Evolutionary conservation across 2,888 invertebrate genomes (phyloP).

Genomic region (Parnassius glacialis): DNA sequence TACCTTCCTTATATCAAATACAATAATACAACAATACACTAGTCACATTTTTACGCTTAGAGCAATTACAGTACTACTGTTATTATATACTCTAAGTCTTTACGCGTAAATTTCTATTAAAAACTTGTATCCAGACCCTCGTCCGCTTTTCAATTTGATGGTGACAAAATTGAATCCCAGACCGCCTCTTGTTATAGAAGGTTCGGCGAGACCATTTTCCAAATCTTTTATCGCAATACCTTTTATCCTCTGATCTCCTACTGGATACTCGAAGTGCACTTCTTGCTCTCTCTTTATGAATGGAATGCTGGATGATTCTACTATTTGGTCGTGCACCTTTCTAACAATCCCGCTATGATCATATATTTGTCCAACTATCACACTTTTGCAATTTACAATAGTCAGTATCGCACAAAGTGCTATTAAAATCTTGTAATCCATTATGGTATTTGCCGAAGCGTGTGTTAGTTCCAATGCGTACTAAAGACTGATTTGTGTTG

Average conservation of each 20-base stretch:
- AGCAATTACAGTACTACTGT: too few species aligned
- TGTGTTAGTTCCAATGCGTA: conserved; percentile 9
- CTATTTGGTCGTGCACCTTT: conserved; percentile 51
- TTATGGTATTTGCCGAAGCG: conserved; percentile 8
- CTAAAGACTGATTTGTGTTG: conserved; percentile 17
- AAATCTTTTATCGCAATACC: conserved; percentile 68
- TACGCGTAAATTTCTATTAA: conserved; percentile 66
- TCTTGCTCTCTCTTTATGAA: conserved; percentile 55
- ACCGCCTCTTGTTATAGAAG: conserved; percentile 66
- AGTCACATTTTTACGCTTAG: too few species aligned
- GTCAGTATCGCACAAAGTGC: conserved; percentile 37
- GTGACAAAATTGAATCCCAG: conserved; percentile 61
- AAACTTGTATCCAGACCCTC: conserved; percentile 62
- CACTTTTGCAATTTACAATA: conserved; percentile 45
- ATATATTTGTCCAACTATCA: conserved; percentile 58
- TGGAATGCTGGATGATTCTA: conserved; percentile 48
- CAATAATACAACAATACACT: too few species aligned
- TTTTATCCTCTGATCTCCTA: conserved; percentile 60
- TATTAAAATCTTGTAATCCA: conserved; percentile 43
- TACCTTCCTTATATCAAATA: too few species aligned
- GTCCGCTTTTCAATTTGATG: conserved; percentile 68
- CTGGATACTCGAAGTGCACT: conserved; percentile 52
- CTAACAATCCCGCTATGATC: conserved; percentile 50
- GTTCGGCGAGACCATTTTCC: conserved; percentile 61
- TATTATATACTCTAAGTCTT: conserved; percentile 21